Conservation (phyloP, 1,140 invertebrate genomes). For the Drosophila littoralis region DNA sequence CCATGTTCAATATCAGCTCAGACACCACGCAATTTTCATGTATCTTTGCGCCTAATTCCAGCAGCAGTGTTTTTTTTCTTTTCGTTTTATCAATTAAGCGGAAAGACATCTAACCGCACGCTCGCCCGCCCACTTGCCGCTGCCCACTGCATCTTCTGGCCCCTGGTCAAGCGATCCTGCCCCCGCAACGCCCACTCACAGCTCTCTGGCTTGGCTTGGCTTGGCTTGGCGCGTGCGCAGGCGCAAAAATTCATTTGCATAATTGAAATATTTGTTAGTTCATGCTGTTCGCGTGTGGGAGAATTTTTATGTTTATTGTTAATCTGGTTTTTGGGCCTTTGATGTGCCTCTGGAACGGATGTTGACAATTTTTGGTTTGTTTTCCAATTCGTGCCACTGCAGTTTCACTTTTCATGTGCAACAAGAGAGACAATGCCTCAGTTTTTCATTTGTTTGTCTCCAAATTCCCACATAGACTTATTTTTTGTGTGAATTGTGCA, state of each 20-base stretch:
- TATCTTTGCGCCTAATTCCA: constrained; percentile 38
- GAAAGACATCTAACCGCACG: not conserved
- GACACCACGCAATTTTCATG: constrained; percentile 49
- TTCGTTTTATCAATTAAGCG: constrained; percentile 14
- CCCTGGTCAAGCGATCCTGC: constrained; percentile 21
- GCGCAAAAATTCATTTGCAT: constrained; percentile 53
- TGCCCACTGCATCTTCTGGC: not conserved
- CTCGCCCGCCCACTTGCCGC: constrained; percentile 1
- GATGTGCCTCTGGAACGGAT: constrained; percentile 31
- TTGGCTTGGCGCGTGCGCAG: constrained; percentile 51
- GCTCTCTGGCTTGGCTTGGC: not conserved
- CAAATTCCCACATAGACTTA: constrained; percentile 30
- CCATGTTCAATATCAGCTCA: constrained; percentile 11
- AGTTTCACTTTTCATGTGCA: constrained; percentile 44
- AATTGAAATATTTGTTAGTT: constrained; percentile 30
- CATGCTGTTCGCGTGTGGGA: constrained; percentile 14
- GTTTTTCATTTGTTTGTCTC: not conserved
- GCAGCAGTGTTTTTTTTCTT: constrained; percentile 1
- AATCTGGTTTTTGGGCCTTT: constrained; percentile 25
- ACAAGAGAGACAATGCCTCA: constrained; percentile 14
- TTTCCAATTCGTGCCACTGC: not conserved
- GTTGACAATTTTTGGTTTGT: constrained; percentile 28
- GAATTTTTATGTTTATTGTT: constrained; percentile 34
- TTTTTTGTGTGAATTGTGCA: constrained; percentile 35
- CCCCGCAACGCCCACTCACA: constrained; percentile 22